Evolutionary conservation across 2,797 vertebrate species (phyloP), one percentile per base, ranked within the genome.

Genomic region (Peromyscus eremicus): DNA sequence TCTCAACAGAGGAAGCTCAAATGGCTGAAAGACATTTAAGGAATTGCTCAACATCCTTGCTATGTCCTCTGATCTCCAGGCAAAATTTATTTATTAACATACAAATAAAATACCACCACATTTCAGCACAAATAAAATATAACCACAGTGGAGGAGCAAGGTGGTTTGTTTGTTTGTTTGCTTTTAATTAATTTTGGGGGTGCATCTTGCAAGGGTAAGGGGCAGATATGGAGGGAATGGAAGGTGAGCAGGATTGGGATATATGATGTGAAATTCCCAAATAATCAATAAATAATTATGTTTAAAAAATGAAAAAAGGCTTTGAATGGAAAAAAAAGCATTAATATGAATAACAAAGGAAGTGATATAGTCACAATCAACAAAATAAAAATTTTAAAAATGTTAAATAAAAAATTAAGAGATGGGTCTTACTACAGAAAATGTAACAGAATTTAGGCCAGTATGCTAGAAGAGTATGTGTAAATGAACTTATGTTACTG

Each of bases 261-360:
- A n/a, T 70, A 71, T 71, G 70, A 37, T 23, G 1, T 37, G 17
- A 71, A 71, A 37, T 71, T 71, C 70, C 19, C n/a, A 71, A 37
- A 71, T 19, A 71, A 71, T 23, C 70, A 71, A 71, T 71, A 73
- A 71, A 37, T 7, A 71, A 37, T 70, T 37, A 71, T 37, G n/a
- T 37, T 71, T 10, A 71, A 37, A 70, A 3, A 4, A 21, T 37
- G 3, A 92, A n/a, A 71, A 62, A 91, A 79, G 21, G 10, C 3
- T 92, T 76, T 55, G n/a, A 85, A 80, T 85, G 52, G 25, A 70
- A 97, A 90, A 90, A 92, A 32, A 23, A 55, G 21, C 37, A 71
- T 19, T 49, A 82, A 85, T 2, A 55, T 52, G 29, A 71, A 14
- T 81, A 82, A 13, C 43, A 92, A 94, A 62, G 12, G 23, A 85